Evolutionary conservation across 2,113 vertebrate species (phyloP).

Genomic region (Panthera uncia): DNA sequence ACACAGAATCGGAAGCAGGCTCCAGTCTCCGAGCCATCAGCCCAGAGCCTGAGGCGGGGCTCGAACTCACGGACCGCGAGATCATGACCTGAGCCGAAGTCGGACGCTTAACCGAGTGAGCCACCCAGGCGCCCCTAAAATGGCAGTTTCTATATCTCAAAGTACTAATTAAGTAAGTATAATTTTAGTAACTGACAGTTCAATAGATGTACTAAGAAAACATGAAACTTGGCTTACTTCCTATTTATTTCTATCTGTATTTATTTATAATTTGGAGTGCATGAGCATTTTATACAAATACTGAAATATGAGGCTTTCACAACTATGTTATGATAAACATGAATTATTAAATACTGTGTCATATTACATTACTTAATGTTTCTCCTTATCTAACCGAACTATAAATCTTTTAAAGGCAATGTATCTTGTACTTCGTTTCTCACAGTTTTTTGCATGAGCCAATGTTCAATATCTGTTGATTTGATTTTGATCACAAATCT

Average conservation of each 20-base stretch:
- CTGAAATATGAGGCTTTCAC: constrained; percentile 12
- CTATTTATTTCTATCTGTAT: constrained; percentile 15
- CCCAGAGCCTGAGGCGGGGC: too few relatives aligned
- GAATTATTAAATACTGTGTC: constrained; percentile 25
- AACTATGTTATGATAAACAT: neutral
- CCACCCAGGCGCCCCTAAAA: neutral
- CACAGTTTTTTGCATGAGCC: neutral
- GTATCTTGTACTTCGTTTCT: neutral
- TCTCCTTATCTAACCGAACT: neutral
- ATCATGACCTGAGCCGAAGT: too few relatives aligned
- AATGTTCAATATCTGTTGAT: constrained; percentile 35
- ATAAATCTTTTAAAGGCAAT: neutral
- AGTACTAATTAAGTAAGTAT: neutral
- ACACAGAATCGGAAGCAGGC: too few relatives aligned
- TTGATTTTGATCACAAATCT: constrained; percentile 47
- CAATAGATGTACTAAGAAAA: neutral
- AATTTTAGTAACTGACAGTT: constrained; percentile 28
- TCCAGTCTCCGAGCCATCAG: too few relatives aligned
- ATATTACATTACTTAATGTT: neutral
- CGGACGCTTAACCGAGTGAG: too few relatives aligned
- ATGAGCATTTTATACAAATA: constrained; percentile 32
- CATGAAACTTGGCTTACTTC: neutral
- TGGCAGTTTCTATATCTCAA: neutral
- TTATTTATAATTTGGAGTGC: neutral
- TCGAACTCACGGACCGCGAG: too few relatives aligned